These are phyloP conservation scores for Himalopsyche tibetana DNA, from an alignment of 2,888 invertebrate genomes.

Conservation along the genomic window DNA sequence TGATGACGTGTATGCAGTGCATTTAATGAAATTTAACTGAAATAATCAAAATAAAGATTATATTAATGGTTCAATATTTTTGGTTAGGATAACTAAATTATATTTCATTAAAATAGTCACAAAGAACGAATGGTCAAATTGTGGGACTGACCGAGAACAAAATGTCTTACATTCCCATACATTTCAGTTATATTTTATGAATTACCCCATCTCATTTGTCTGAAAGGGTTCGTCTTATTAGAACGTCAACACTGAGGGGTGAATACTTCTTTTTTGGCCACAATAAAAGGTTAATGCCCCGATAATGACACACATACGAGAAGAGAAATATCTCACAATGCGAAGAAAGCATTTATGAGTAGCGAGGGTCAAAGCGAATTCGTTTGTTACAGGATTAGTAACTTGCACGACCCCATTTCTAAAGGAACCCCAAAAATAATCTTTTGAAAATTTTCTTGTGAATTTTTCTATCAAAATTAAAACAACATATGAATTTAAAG, in stretches of 20 bases:
- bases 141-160: background rate
- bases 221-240: slow-evolving; percentile 57
- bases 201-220: slow-evolving; percentile 45
- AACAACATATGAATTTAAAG: slow-evolving; percentile 56
- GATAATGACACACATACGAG: slow-evolving; percentile 63
- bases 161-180: slow-evolving; percentile 20
- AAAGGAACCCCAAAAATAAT: slow-evolving; percentile 58
- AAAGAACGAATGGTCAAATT: background rate
- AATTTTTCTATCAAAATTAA: slow-evolving; percentile 22
- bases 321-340: slow-evolving; percentile 45
- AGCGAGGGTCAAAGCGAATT: slow-evolving; percentile 59
- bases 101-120: background rate
- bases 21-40: no score
- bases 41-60: no score
- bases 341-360: slow-evolving; percentile 57
- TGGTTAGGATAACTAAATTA: no score
- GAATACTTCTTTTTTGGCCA: slow-evolving; percentile 48
- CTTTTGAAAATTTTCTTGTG: slow-evolving; percentile 51
- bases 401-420: slow-evolving; percentile 58
- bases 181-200: slow-evolving; percentile 13
- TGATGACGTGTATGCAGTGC: no score
- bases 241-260: slow-evolving; percentile 57
- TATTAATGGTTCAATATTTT: no score
- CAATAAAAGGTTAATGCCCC: slow-evolving; percentile 65
- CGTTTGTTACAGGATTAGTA: slow-evolving; percentile 62